A percentile compares a stretch with the other conserved stretches of the same genome.
These are phyloP conservation scores for Pteronura brasiliensis DNA, from an alignment of 2,113 vertebrate genomes.

Conservation along the genomic window DNA sequence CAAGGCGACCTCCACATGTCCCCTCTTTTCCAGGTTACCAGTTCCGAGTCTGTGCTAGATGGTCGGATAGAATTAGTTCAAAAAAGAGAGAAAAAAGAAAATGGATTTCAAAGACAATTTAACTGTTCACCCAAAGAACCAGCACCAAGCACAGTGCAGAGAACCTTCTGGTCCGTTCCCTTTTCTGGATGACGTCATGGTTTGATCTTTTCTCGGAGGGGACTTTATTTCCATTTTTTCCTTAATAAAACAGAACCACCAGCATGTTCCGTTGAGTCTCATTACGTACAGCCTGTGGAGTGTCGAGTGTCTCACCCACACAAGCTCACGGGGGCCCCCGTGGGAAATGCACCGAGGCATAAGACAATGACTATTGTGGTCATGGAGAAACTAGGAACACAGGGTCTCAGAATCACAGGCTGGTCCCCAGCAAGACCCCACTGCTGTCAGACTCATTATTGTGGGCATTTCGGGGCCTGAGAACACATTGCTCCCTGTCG, in stretches of 20 bases:
- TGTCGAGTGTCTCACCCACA: not conserved
- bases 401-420: accelerated
- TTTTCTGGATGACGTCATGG: not conserved
- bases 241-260: conserved; percentile 39
- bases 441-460: accelerated
- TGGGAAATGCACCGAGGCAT: not conserved
- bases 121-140: not conserved
- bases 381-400: accelerated
- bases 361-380: not conserved
- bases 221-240: conserved; percentile 54
- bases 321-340: not conserved
- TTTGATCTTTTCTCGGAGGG: conserved; percentile 39
- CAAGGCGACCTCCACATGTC: conserved; percentile 59
- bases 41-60: conserved; percentile 47
- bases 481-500: accelerated
- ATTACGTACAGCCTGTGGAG: conserved; percentile 4
- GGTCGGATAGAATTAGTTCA: conserved; percentile 51
- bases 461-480: not conserved
- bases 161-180: not conserved
- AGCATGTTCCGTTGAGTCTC: not conserved
- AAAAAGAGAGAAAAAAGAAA: conserved; percentile 7
- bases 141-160: not conserved
- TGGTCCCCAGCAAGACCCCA: accelerated
- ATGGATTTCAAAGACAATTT: conserved; percentile 44
- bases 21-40: conserved; percentile 41